Base-by-base conservation (phyloP, 2,888 invertebrate genomes). In the Terebella lapidaria region DNA sequence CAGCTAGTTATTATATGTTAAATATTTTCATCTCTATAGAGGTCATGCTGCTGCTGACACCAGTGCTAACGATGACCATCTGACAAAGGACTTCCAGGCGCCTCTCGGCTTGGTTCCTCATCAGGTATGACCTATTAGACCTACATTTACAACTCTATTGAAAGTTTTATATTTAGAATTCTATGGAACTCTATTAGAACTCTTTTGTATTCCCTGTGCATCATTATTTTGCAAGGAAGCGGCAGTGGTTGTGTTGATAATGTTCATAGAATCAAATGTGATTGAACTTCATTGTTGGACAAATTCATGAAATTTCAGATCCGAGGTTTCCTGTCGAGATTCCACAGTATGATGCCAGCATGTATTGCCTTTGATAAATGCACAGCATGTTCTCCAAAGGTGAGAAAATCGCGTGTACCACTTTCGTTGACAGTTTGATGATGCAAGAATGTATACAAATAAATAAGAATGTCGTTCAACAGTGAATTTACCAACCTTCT, bases 281-380 rank as follows among this genome's bases (percentile, higher is more conserved):
- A n/a, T n/a, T n/a, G n/a, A n/a, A n/a, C n/a, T n/a, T n/a, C n/a
- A n/a, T n/a, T n/a, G n/a, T n/a, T n/a, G n/a, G n/a, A n/a, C n/a
- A n/a, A n/a, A 15, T 35, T 35, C 42, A 15, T 35, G 10, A 35
- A 10, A 10, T 35, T 69, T 78, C 77, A 81, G 74, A 90, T 99
- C 67, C 85, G 99, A 42, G 96, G 96, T 0, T 94, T 92, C 78
- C 82, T 99, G 2, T 88, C 89, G 67, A 86, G 87, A 47, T 92
- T 88, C 77, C 88, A 89, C 67, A 89, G 89, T 55, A 87, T 94
- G 45, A 79, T 89, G 57, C 95, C 95, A 0, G 89, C 92, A 1
- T 91, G 92, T 47, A 84, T 87, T 56, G 88, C 91, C 71, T 99
- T 94, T 83, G 85, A 86, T 58, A 89, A 91, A 67, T 99, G 97